Evolutionary conservation across 2,113 vertebrate species (phyloP).

Genomic region (Carassius gibelio): DNA sequence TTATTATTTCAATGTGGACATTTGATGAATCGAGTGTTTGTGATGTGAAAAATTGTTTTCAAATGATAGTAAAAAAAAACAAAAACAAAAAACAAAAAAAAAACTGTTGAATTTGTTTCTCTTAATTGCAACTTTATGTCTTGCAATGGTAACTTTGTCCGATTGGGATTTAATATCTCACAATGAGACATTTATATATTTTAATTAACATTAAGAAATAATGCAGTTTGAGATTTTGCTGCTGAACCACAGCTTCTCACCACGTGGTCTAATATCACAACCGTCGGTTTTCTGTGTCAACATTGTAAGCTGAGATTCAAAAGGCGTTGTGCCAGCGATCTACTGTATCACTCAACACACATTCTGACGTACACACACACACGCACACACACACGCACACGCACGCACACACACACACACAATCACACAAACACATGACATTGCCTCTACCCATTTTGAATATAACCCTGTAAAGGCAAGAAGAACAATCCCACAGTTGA

Average conservation of each 20-base stretch:
- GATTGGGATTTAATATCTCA: background rate
- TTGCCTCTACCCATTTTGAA: background rate
- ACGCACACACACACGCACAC: background rate
- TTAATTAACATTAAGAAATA: background rate
- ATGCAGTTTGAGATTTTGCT: background rate
- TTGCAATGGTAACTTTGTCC: too few species aligned
- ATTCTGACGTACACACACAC: slow-evolving; percentile 7
- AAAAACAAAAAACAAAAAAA: background rate
- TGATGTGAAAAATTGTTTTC: background rate
- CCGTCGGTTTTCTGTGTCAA: slow-evolving; percentile 17
- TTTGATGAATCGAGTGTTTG: background rate
- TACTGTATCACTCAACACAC: slow-evolving; percentile 20
- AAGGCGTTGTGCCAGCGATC: background rate
- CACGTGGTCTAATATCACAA: slow-evolving; percentile 19
- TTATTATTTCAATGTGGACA: background rate
- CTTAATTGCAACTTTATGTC: background rate
- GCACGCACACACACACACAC: background rate
- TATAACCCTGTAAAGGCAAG: slow-evolving; percentile 17
- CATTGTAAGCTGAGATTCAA: slow-evolving; percentile 32
- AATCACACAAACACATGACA: background rate
- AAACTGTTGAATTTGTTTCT: background rate
- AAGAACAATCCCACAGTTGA: background rate
- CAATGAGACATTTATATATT: background rate
- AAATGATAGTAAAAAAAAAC: background rate
- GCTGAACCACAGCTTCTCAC: background rate